Conservation (phyloP, 2,888 invertebrate species). For the Drosophila conformis region DNA sequence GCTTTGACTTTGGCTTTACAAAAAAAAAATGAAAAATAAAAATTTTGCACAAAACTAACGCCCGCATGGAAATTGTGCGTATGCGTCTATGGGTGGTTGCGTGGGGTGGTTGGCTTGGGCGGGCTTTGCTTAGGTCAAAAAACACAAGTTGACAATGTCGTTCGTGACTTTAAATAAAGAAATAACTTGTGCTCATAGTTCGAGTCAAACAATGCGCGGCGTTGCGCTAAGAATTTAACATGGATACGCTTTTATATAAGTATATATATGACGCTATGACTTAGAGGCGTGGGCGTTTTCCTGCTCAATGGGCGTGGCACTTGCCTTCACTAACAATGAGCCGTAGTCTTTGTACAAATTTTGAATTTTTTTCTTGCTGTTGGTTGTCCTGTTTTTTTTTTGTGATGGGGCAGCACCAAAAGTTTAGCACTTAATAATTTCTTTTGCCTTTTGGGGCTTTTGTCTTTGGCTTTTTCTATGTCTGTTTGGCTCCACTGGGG, state of each 20-base stretch:
- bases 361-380: slow-evolving; percentile 35
- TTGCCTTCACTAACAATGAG: slow-evolving; percentile 50
- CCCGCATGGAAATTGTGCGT: slow-evolving; percentile 69
- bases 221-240: slow-evolving; percentile 67
- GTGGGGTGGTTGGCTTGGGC: slow-evolving; percentile 5
- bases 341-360: slow-evolving; percentile 48
- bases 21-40: not conserved
- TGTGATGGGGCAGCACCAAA: slow-evolving; percentile 55
- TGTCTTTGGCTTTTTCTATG: slow-evolving; percentile 23
- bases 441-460: slow-evolving; percentile 21
- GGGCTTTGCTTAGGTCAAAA: slow-evolving; percentile 45
- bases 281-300: not conserved
- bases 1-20: slow-evolving; percentile 55
- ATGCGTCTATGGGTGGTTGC: slow-evolving; percentile 15
- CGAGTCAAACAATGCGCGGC: slow-evolving; percentile 74
- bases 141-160: slow-evolving; percentile 58
- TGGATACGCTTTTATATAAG: slow-evolving; percentile 51
- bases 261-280: slow-evolving; percentile 23
- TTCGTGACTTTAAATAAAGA: slow-evolving; percentile 75
- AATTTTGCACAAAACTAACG: slow-evolving; percentile 58
- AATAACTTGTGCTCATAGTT: slow-evolving; percentile 72
- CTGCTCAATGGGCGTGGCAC: slow-evolving; percentile 41
- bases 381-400: slow-evolving; percentile 17
- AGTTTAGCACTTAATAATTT: slow-evolving; percentile 71
- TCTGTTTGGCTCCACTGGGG: slow-evolving; percentile 19